These are phyloP conservation scores for Chalcis sispes DNA, from an alignment of 2,888 invertebrate genomes.

Conservation along the genomic window DNA sequence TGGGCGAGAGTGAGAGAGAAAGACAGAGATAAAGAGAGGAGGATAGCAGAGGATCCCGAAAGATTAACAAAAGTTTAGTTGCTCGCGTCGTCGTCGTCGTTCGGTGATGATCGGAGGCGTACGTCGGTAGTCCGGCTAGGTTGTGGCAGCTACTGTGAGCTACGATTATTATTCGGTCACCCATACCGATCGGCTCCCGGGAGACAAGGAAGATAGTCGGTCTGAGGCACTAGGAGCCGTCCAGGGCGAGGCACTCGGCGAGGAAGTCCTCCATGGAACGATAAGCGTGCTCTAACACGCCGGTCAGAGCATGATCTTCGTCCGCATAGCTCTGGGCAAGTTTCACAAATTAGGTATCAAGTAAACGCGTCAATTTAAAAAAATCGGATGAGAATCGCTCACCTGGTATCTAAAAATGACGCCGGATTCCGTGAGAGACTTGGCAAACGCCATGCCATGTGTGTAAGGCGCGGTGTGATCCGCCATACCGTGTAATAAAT, in stretches of 20 bases:
- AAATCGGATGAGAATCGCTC: no score
- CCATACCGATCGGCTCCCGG: background rate
- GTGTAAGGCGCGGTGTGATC: conserved; percentile 96
- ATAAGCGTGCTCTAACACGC: conserved; percentile 93
- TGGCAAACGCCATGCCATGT: conserved; percentile 92
- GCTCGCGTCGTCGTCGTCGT: background rate
- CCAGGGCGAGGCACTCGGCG: conserved; percentile 92
- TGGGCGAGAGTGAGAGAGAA: conserved; percentile 24
- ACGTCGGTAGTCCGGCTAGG: conserved; percentile 21
- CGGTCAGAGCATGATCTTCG: conserved; percentile 90
- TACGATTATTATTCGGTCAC: background rate
- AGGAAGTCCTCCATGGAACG: conserved; percentile 95
- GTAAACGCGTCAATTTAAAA: no score
- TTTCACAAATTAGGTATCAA: background rate
- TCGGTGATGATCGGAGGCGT: background rate
- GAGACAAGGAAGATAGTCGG: conserved; percentile 50
- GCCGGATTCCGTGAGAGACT: conserved; percentile 90
- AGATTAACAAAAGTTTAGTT: background rate
- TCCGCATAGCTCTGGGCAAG: conserved; percentile 89
- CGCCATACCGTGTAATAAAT: conserved; percentile 94
- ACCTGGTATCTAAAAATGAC: conserved; percentile 96
- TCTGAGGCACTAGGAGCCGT: conserved; percentile 79
- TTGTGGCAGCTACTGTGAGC: conserved; percentile 1
- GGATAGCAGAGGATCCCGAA: background rate
- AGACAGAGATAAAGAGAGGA: background rate